Evolutionary conservation across 2,888 invertebrate species (phyloP), one percentile per base, ranked within the genome.

Genomic region (Priocnemis perturbator): DNA sequence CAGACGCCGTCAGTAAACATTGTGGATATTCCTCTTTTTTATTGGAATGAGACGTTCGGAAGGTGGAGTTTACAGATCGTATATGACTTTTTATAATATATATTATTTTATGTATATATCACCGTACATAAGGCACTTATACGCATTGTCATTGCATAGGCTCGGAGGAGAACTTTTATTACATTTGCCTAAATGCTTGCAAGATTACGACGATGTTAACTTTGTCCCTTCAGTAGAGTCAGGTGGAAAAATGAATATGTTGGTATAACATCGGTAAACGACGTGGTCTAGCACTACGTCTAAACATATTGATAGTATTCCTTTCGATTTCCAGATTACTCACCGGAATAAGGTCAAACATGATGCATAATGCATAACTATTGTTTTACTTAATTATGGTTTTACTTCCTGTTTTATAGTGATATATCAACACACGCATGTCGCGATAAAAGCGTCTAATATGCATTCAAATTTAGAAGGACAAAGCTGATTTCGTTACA

Each of bases 1-100:
- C 45, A 52, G 52, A 67, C 11, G 30, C 50, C 26, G 61, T 64
- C 70, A 60, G 26, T 71, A 65, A 62, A 63, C 60, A 53, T 62
- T 17, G 26, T 57, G 47, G 60, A 53, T 37, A 60, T 64, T 58
- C 30, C 37, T 65, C 44, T 55, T 37, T 30, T 20, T n/a, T 21
- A 56, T 60, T 5, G 37, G 4, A 37, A 17, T 45, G 37, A 47
- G 19, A 57, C 15, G 37, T 20, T 59, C 23, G 44, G 50, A 50
- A 56, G 20, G 21, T 62, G 19, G 11, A 37, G 21, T 60, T 60
- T 60, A 15, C 30, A 52, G 48, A 56, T 37, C 37, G 11, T 37
- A 37, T 37, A 37, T 37, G 37, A 37, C 37, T 37, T 37, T 37
- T 37, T 37, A 37, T 37, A 37, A 37, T 37, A 37, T 37, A 37